These are phyloP conservation scores for Vultur gryphus DNA, from an alignment of 2,797 vertebrate species.

Conservation along the genomic window DNA sequence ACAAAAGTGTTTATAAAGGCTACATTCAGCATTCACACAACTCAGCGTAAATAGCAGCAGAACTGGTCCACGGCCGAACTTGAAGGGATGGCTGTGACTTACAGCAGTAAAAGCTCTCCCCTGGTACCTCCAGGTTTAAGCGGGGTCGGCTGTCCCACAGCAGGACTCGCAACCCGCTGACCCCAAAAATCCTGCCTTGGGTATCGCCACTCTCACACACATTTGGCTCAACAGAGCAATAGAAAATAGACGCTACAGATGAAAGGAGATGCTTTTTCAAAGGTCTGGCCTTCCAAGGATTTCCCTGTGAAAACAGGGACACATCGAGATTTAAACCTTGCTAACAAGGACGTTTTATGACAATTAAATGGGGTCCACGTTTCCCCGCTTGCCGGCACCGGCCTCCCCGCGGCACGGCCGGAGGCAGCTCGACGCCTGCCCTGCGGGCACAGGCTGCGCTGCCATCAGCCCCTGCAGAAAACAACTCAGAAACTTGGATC, in stretches of 20 bases:
- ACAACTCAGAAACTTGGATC: not conserved
- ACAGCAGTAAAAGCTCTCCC: not conserved
- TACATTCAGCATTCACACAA: not conserved
- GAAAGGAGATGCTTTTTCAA: not conserved
- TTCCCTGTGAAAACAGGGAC: not conserved
- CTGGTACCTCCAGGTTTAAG: not conserved
- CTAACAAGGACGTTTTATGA: not conserved
- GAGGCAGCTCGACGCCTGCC: not conserved
- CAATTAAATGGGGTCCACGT: not conserved
- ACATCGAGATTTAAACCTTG: not conserved
- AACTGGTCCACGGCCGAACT: fast-evolving
- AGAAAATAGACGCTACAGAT: not conserved
- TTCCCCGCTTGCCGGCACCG: not conserved
- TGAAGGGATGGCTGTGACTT: not conserved
- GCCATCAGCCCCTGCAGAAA: not conserved
- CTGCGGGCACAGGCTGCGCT: fast-evolving
- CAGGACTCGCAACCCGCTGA: not conserved
- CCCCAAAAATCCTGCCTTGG: not conserved
- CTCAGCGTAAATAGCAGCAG: not conserved
- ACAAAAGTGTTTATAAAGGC: not conserved
- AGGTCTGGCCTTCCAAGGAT: not conserved
- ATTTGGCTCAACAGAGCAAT: not conserved
- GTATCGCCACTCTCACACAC: not conserved
- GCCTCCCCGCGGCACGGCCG: fast-evolving
- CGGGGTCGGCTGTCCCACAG: fast-evolving